Conservation (phyloP, 2,888 invertebrate genomes). For the Watsonalla binaria region DNA sequence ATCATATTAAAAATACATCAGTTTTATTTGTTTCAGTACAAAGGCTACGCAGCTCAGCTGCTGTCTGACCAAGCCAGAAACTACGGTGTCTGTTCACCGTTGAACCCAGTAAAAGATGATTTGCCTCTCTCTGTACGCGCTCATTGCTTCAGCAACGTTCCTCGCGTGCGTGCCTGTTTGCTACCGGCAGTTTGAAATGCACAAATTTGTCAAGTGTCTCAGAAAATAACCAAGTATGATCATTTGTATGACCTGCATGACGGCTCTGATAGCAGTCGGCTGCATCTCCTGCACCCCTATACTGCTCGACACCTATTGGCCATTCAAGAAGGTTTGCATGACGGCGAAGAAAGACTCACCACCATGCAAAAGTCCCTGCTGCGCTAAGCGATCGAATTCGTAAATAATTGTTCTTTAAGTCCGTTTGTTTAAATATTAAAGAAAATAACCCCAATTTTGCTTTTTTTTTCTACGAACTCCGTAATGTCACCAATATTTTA, state of each 20-base stretch:
- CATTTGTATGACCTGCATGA: slow-evolving; percentile 44
- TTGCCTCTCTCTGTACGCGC: slow-evolving; percentile 62
- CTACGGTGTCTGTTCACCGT: slow-evolving; percentile 3
- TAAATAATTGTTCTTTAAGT: neutral
- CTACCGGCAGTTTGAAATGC: slow-evolving; percentile 46
- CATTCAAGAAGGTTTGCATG: slow-evolving; percentile 3
- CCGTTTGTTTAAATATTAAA: slow-evolving; percentile 5
- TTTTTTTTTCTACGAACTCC: no score
- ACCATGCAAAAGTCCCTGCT: slow-evolving; percentile 42
- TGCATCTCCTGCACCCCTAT: slow-evolving; percentile 49
- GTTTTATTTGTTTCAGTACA: neutral
- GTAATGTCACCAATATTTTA: no score
- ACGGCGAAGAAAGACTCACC: slow-evolving; percentile 4
- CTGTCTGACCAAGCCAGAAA: neutral
- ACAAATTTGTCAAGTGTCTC: slow-evolving; percentile 51
- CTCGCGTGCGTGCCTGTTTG: slow-evolving; percentile 65
- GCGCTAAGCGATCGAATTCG: slow-evolving; percentile 28
- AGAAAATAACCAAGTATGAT: slow-evolving; percentile 44
- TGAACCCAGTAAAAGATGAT: slow-evolving; percentile 49
- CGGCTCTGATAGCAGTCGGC: slow-evolving; percentile 39
- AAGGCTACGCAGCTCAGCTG: neutral
- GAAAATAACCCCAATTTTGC: no score
- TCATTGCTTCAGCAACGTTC: slow-evolving; percentile 59
- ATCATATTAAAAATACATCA: neutral
- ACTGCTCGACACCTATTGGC: slow-evolving; percentile 38